phyloP scores from a whole-genome alignment of 2,113 vertebrate species.

The Ivindomyrus marchei region DNA sequence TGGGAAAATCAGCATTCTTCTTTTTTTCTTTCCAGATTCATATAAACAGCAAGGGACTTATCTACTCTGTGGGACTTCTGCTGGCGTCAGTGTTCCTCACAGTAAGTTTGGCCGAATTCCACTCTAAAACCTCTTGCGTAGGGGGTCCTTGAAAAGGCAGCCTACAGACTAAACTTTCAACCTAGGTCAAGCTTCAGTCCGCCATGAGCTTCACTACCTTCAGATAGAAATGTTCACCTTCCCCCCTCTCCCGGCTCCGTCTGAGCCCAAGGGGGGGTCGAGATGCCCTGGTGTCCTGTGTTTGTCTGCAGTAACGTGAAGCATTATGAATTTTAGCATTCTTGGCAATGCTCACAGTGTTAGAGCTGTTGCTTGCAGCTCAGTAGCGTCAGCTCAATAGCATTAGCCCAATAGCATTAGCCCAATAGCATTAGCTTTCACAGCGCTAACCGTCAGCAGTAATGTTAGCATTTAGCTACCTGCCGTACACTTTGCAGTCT shows the following conservation, averaged over 20 bases:
- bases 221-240: not conserved
- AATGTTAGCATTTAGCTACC: not conserved
- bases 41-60: conserved; percentile 92
- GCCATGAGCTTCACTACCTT: not conserved
- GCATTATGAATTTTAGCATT: not conserved
- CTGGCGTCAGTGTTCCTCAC: conserved; percentile 92
- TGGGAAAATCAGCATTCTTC: not conserved
- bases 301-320: not conserved
- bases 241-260: not conserved
- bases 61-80: conserved; percentile 91
- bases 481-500: not conserved
- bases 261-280: not conserved
- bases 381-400: not conserved
- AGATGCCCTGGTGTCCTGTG: not conserved
- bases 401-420: not conserved
- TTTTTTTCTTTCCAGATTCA: conserved; percentile 68
- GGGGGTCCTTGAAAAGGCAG: not conserved
- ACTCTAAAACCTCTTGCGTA: not conserved
- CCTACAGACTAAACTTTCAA: not conserved
- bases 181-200: not conserved
- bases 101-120: conserved; percentile 61
- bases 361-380: not conserved
- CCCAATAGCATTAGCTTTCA: not conserved
- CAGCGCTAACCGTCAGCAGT: not conserved
- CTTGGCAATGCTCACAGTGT: not conserved